Evolutionary conservation across 2,113 vertebrate genomes (phyloP).

Genomic region (Picathartes gymnocephalus): DNA sequence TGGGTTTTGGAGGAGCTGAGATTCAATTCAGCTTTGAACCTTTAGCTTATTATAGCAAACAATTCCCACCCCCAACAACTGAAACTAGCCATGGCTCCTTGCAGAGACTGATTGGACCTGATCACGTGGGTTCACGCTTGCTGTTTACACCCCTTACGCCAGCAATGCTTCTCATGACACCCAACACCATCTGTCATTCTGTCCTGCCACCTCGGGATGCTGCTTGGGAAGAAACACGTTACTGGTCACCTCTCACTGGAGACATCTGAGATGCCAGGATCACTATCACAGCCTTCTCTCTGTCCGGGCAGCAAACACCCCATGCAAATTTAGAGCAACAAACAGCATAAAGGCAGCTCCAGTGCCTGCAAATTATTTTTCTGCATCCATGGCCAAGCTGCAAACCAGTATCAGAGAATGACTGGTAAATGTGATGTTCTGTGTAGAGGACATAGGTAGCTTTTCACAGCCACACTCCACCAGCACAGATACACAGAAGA

Average conservation of each 20-base stretch:
- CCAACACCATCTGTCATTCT: neutral
- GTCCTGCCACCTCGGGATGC: neutral
- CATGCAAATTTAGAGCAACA: neutral
- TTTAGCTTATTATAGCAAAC: neutral
- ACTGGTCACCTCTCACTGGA: neutral
- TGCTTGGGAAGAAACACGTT: neutral
- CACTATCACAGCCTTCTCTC: neutral
- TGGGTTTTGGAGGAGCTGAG: neutral
- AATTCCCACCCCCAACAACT: neutral
- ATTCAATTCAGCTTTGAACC: neutral
- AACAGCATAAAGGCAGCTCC: neutral
- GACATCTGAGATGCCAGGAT: neutral
- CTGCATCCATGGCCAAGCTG: neutral
- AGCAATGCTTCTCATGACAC: neutral
- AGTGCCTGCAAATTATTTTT: neutral
- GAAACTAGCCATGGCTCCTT: neutral
- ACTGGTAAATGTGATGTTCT: neutral
- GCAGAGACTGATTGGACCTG: neutral
- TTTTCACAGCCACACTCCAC: neutral
- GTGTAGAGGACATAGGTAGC: neutral
- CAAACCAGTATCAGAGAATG: neutral
- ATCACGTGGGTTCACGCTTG: neutral
- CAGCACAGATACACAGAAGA: neutral
- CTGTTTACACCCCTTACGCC: neutral
- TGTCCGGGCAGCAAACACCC: neutral